Evolutionary conservation across 2,888 invertebrate genomes (phyloP), one percentile per base, ranked within the genome.

Genomic region (Eupithecia vulgata): DNA sequence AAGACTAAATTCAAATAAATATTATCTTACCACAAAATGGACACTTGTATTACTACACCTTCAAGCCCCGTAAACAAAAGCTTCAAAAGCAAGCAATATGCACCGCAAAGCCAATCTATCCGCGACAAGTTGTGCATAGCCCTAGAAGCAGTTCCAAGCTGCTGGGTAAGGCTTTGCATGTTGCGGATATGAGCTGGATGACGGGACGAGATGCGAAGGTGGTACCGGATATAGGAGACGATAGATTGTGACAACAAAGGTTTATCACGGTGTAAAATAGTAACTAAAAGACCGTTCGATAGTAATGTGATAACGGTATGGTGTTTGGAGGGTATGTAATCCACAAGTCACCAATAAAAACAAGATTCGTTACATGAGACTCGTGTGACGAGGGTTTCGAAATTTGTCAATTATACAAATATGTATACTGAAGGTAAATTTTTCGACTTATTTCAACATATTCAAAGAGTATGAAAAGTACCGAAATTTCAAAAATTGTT

Each of bases 51-150:
- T 68, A 68, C 71, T 71, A 74, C 71, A 67, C 69, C 17, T 74
- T 71, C 69, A 6, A 25, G 42, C n/a, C 15, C 8, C 34, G 37
- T 65, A 67, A 30, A 61, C 72, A 75, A 72, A 70, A 71, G 42
- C 57, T 25, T 57, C 57, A 70, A 40, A 70, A 40, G 40, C 42
- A 67, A 71, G 67, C 76, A 67, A 73, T 73, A 71, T 67, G 73
- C 66, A 68, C 69, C 71, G 65, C 68, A 76, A 78, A 73, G 76
- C 74, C 75, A 70, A 77, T 72, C 64, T 75, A 75, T 74, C 68
- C 61, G 65, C 64, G 75, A 72, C 74, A 76, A 76, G 76, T 68
- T 73, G 65, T 64, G 76, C 78, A 77, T 74, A 74, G 71, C 73
- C 73, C 68, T 74, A 71, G 15, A 59, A 48, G 34, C 45, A 21